Evolutionary conservation across 2,888 invertebrate genomes (phyloP).

Genomic region (Abscondita cerata): DNA sequence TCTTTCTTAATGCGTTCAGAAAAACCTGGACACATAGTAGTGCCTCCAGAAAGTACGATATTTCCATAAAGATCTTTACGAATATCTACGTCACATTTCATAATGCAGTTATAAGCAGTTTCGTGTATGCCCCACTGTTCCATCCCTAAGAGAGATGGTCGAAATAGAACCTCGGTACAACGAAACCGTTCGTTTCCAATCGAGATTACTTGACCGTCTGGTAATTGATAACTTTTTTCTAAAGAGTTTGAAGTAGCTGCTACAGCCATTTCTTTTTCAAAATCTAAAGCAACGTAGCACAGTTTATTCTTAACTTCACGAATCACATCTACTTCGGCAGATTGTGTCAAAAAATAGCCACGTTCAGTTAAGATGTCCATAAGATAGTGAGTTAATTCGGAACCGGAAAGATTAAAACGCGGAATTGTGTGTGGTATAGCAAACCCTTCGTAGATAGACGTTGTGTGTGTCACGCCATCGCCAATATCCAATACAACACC

Average conservation of each 20-base stretch:
- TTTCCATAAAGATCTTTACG: conserved; percentile 96
- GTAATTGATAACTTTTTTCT: conserved; percentile 94
- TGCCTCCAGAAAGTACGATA: conserved; percentile 92
- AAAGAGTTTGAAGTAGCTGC: conserved; percentile 89
- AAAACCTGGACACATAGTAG: conserved; percentile 95
- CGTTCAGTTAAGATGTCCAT: conserved; percentile 94
- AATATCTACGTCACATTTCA: conserved; percentile 96
- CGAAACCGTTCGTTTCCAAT: conserved; percentile 94
- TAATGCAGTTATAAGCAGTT: conserved; percentile 94
- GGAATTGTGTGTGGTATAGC: conserved; percentile 92
- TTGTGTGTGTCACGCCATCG: conserved; percentile 95
- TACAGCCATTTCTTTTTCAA: conserved; percentile 94
- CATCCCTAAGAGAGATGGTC: conserved; percentile 90
- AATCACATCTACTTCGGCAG: conserved; percentile 94
- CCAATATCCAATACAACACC: conserved; percentile 96
- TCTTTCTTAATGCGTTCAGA: conserved; percentile 94
- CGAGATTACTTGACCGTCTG: conserved; percentile 91
- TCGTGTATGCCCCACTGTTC: conserved; percentile 89
- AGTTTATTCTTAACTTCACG: conserved; percentile 94
- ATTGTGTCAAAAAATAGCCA: conserved; percentile 90
- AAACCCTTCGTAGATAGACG: conserved; percentile 95
- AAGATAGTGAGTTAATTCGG: conserved; percentile 90
- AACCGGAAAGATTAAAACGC: conserved; percentile 90
- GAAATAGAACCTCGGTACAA: conserved; percentile 93
- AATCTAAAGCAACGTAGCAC: conserved; percentile 90